Base-by-base conservation (phyloP, 2,888 invertebrate species). In the Atrina japonica region DNA sequence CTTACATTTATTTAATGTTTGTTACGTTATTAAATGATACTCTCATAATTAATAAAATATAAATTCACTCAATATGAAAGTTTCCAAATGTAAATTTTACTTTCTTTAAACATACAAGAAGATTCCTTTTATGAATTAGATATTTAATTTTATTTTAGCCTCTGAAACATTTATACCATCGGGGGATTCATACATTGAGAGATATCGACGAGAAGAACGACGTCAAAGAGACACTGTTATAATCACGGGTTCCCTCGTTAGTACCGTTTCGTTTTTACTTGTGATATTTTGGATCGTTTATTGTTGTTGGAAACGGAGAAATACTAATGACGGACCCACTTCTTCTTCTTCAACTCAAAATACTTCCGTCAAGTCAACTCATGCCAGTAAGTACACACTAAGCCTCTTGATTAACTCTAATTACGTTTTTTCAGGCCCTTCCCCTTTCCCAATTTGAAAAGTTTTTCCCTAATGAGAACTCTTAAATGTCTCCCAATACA, bases 261-360 rank as follows among this genome's bases (percentile, higher is more conserved):
- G 78, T 14, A 80, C 82, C 0, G 67, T 82, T n/a, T 82, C 80
- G n/a, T 80, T 82, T 27, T 65, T 82, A 53, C 77, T 82, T 71
- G 82, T 82, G 7, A 68, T 79, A 23, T 76, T 72, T 27, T 80
- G 78, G 78, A 50, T 76, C 18, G 59, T 78, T 18, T 80, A 80
- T 43, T 80, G 77, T 47, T 80, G 75, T 61, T 76, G 72, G 75
- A 77, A 78, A 55, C 52, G 77, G 40, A 59, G 40, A 59, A 52
- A 75, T 67, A n/a, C 55, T 49, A 16, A 52, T 25, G 52, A 25
- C n/a, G 52, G 23, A 25, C 25, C 53, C 9, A 40, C 29, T 9
- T 30, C 59, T 7, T 0, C 23, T 14, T 43, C 45, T 21, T 35
- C 60, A 11, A 52, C 30, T 7, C 40, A 25, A 35, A 25, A 30